Percentiles rank a stretch among this genome's conserved stretches.
These are phyloP conservation scores for Passer montanus DNA, from an alignment of 2,113 vertebrate species.

Conservation along the genomic window DNA sequence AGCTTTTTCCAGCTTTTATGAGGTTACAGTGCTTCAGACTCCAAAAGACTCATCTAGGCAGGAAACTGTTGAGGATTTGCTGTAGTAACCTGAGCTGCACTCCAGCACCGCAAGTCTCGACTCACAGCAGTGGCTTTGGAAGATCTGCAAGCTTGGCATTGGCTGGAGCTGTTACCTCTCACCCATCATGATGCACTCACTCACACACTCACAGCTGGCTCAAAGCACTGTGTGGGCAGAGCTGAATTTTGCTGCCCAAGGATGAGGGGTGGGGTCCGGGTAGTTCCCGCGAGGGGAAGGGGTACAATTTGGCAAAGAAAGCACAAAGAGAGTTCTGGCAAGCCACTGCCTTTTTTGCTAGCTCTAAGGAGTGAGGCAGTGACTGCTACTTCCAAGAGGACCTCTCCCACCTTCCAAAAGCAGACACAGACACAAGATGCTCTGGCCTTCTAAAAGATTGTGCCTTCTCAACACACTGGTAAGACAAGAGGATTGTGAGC, in stretches of 20 bases:
- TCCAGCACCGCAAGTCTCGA: not conserved
- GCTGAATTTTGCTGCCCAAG: not conserved
- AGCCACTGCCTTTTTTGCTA: not conserved
- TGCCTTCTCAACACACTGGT: not conserved
- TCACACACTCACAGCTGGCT: not conserved
- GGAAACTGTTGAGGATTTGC: constrained; percentile 47
- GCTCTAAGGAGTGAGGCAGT: not conserved
- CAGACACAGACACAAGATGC: not conserved
- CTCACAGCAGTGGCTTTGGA: not conserved
- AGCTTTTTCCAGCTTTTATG: constrained; percentile 51
- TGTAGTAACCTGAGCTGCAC: constrained; percentile 3
- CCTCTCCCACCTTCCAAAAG: not conserved
- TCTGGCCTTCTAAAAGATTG: not conserved
- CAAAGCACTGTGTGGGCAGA: not conserved
- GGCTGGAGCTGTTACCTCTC: not conserved
- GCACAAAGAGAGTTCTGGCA: rapidly evolving
- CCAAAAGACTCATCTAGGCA: constrained; percentile 28
- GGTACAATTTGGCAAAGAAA: constrained; percentile 3
- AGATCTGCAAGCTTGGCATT: not conserved
- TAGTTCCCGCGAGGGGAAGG: not conserved
- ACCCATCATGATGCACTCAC: not conserved
- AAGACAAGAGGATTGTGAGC: not conserved
- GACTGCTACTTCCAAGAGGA: not conserved
- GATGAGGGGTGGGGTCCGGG: not conserved
- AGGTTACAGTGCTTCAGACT: constrained; percentile 27